A percentile compares a stretch with the other conserved stretches of the same genome.
These are phyloP conservation scores for Notechis scutatus DNA, from an alignment of 2,113 vertebrate species.

Conservation along the genomic window DNA sequence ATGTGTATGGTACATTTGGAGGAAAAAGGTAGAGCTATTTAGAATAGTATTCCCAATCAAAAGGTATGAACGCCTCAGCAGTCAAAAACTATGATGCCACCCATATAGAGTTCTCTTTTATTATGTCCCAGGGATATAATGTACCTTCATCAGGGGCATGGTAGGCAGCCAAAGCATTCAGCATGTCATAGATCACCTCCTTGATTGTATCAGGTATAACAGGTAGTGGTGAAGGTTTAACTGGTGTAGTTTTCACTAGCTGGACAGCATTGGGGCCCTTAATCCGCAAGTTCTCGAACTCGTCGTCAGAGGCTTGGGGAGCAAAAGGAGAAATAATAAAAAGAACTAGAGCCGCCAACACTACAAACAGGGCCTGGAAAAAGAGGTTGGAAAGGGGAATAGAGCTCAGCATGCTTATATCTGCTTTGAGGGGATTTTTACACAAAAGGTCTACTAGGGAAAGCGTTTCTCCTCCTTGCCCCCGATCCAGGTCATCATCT, in stretches of 20 bases:
- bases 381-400: not conserved
- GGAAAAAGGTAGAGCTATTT: not conserved
- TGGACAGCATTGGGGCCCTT: slow-evolving; percentile 93
- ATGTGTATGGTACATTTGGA: too few species aligned
- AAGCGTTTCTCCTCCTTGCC: not conserved
- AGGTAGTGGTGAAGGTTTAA: slow-evolving; percentile 87
- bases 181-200: slow-evolving; percentile 92
- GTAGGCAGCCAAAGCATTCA: slow-evolving; percentile 90
- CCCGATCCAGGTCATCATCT: not conserved
- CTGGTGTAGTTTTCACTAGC: slow-evolving; percentile 89
- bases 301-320: slow-evolving; percentile 85
- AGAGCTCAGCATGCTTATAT: not conserved
- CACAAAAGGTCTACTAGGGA: not conserved
- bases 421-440: not conserved
- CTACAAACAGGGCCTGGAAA: not conserved
- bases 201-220: slow-evolving; percentile 88
- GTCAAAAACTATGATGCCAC: not conserved
- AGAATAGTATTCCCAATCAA: not conserved
- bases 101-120: not conserved
- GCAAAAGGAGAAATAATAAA: slow-evolving; percentile 30
- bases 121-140: not conserved
- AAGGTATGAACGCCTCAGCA: not conserved
- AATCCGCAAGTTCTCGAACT: slow-evolving; percentile 92
- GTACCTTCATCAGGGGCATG: slow-evolving; percentile 92
- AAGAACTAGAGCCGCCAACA: slow-evolving; percentile 21